Evolutionary conservation across 2,113 vertebrate genomes (phyloP), one percentile per base, ranked within the genome.

Genomic region (Oreochromis aureus): DNA sequence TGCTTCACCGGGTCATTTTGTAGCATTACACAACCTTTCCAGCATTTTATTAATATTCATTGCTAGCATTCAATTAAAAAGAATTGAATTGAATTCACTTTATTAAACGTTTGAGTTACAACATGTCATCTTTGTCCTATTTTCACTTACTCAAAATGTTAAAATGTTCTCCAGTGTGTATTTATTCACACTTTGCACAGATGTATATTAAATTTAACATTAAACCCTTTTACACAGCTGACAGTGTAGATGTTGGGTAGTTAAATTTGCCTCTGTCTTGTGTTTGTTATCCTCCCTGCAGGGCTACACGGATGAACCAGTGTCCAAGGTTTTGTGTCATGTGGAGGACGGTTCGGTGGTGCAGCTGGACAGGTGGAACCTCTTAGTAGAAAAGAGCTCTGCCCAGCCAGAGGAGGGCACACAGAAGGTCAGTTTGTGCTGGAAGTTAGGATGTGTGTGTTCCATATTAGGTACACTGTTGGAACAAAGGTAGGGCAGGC

Each of bases 331-430:
- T 86, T 94, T 99, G n/a, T 98, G 98, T 0, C 98, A 99, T 0
- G 98, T 99, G 55, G 99, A 99, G 94, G 99, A 99, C 46, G 99
- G 99, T 0, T 96, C 98, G 1, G 98, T 99, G 86, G 98, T 99
- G 82, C 98, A 99, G 96, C 96, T 99, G 0, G 99, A 99, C 93
- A 96, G 99, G 87, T 99, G 99, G 99, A 98, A 99, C 95, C 98
- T 99, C 10, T 96, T 91, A 0, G 97, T 98, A 1, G 97, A 98
- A 91, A 96, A 97, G 81, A 98, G 97, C 55, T 85, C 92, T 0
- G 95, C 85, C 0, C 97, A 95, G 56, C 95, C 96, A 1, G 98
- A 99, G 86, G 99, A 99, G 81, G 97, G 97, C 13, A 97, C 98
- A 0, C 98, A 99, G 88, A 96, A 97, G 1, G 94, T 95, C 82